Percentiles rank a stretch among this genome's conserved stretches.
phyloP scores from a whole-genome alignment of 2,797 vertebrate genomes.

The Helostoma temminkii region DNA sequence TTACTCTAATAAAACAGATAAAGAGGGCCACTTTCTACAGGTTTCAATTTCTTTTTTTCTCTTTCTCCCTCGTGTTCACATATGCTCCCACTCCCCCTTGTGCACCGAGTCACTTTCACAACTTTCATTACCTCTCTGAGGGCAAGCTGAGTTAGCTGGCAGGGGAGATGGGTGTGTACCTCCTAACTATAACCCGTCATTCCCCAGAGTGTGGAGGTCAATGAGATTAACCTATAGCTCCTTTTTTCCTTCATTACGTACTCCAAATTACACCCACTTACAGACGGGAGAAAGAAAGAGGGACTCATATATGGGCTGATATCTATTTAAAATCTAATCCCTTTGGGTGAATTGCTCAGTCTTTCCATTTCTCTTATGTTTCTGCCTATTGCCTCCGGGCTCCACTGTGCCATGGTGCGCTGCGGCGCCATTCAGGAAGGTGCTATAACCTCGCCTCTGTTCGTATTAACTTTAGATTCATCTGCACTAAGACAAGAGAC shows the following conservation, averaged over 20 bases:
- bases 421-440: slow-evolving; percentile 63
- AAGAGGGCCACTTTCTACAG: slow-evolving; percentile 71
- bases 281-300: slow-evolving; percentile 68
- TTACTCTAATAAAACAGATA: slow-evolving; percentile 42
- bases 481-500: slow-evolving; percentile 67
- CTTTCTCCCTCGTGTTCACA: neutral
- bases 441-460: slow-evolving; percentile 74
- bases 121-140: slow-evolving; percentile 81
- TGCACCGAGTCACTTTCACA: slow-evolving; percentile 63
- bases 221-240: slow-evolving; percentile 86
- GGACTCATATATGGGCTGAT: slow-evolving; percentile 80
- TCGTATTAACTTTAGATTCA: slow-evolving; percentile 76
- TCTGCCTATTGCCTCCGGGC: slow-evolving; percentile 75
- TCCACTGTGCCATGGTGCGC: slow-evolving; percentile 55
- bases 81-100: slow-evolving; percentile 13
- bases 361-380: slow-evolving; percentile 80
- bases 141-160: slow-evolving; percentile 61
- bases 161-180: slow-evolving; percentile 70
- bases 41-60: slow-evolving; percentile 33
- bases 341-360: slow-evolving; percentile 77
- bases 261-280: slow-evolving; percentile 82
- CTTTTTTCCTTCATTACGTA: slow-evolving; percentile 79
- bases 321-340: slow-evolving; percentile 84
- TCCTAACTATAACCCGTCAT: slow-evolving; percentile 70
- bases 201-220: slow-evolving; percentile 81